A percentile compares a stretch with the other conserved stretches of the same genome.
Evolutionary conservation across 1,140 invertebrate genomes (phyloP).

Genomic region (Cyclina sinensis): DNA sequence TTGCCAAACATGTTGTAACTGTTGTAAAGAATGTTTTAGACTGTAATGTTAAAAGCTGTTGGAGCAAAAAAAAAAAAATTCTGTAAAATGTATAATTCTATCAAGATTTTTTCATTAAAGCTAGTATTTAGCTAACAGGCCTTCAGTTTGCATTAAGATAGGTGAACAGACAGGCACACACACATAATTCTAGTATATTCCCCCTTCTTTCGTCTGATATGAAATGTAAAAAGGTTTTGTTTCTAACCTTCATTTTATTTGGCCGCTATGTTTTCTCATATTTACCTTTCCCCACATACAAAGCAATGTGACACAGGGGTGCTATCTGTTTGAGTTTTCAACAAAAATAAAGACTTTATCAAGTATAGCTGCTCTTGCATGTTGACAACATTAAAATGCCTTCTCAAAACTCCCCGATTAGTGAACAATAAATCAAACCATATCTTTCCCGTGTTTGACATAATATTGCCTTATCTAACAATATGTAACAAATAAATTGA

Average conservation of each 20-base stretch:
- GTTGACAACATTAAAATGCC: slow-evolving; percentile 31
- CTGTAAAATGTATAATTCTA: no score
- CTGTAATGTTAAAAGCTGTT: no score
- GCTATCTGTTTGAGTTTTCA: slow-evolving; percentile 13
- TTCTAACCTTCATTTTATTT: background rate
- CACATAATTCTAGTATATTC: no score
- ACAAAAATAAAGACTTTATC: slow-evolving; percentile 18
- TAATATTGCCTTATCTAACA: background rate
- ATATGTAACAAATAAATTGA: slow-evolving; percentile 14
- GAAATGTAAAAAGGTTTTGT: background rate
- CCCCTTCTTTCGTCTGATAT: no score
- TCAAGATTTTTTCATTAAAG: no score
- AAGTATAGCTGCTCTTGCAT: background rate
- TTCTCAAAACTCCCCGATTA: background rate
- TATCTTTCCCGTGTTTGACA: slow-evolving; percentile 27
- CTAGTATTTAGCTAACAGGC: no score
- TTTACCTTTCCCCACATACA: background rate
- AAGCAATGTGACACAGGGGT: background rate
- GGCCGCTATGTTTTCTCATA: background rate
- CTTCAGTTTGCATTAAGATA: no score
- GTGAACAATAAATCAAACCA: background rate
- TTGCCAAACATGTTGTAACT: no score
- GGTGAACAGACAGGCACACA: no score
- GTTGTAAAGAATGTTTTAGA: no score
- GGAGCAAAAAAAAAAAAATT: no score